These are phyloP conservation scores for Sphaerophoria taeniata DNA, from an alignment of 2,888 invertebrate species.

Conservation along the genomic window DNA sequence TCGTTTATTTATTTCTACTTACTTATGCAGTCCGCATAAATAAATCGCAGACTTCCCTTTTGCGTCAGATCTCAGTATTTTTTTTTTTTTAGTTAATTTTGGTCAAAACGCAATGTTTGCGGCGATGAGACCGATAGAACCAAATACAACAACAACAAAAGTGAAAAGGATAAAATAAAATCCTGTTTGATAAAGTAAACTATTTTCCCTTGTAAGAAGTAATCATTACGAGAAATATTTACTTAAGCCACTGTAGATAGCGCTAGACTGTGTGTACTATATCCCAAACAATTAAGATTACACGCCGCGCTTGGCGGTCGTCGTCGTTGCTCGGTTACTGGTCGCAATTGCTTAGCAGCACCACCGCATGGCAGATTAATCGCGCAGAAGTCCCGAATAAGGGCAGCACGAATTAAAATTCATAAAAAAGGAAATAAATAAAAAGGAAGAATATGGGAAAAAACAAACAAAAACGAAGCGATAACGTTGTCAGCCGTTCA, in stretches of 20 bases:
- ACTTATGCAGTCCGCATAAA: slow-evolving; percentile 53
- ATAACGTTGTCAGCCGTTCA: slow-evolving; percentile 50
- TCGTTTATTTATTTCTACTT: slow-evolving; percentile 33
- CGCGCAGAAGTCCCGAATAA: slow-evolving; percentile 67
- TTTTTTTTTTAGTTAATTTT: slow-evolving; percentile 23
- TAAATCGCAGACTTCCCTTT: slow-evolving; percentile 59
- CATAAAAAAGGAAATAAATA: slow-evolving; percentile 35
- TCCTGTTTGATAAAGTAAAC: slow-evolving; percentile 36
- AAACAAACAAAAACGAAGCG: slow-evolving; percentile 42
- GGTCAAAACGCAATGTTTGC: slow-evolving; percentile 44
- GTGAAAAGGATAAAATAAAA: slow-evolving; percentile 56
- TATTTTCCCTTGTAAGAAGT: slow-evolving; percentile 27
- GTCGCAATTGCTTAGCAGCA: neutral
- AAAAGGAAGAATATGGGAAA: slow-evolving; percentile 1
- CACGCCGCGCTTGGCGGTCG: slow-evolving; percentile 15
- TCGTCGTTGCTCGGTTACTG: too few species aligned
- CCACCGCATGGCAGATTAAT: slow-evolving; percentile 67
- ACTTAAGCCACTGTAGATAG: slow-evolving; percentile 72
- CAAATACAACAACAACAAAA: slow-evolving; percentile 25
- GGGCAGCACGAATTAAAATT: slow-evolving; percentile 70
- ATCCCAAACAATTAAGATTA: slow-evolving; percentile 66
- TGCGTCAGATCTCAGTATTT: slow-evolving; percentile 32
- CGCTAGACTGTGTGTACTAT: slow-evolving; percentile 40
- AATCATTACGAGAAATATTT: slow-evolving; percentile 67
- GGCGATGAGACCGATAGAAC: slow-evolving; percentile 43